Base-by-base conservation (phyloP, 2,888 invertebrate species). In the Platycheirus albimanus region DNA sequence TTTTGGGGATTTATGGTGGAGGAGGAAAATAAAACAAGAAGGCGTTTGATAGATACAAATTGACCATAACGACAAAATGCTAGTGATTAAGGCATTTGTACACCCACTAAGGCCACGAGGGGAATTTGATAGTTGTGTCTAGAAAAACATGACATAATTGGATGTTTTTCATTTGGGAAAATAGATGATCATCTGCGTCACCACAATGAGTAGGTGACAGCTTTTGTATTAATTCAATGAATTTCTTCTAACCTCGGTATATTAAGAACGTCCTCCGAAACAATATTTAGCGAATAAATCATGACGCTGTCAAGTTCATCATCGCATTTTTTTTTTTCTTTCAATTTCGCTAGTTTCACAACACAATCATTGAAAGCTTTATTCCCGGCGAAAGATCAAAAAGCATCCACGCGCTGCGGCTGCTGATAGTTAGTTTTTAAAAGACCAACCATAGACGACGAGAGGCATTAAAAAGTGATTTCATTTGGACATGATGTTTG, bases 391-490 rank as follows among this genome's bases (percentile, higher is more conserved):
- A 61, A 81, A 81, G 76, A 76, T 76, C 76, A 81, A 76, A 76
- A 58, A 38, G 51, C 54, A 67, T 71, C 81, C 81, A 81, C 81
- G 81, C 71, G 81, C 81, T 76, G 41, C 11, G 63, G 36, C n/a
- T 20, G 49, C n/a, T n/a, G n/a, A n/a, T n/a, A n/a, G n/a, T n/a
- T n/a, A n/a, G 49, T 51, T 33, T 28, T 8, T 10, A 36, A 58
- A 61, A 45, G 24, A 41, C 43, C 36, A 71, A 51, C 63, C 47
- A 61, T 45, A 61, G 45, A 61, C 61, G 41, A 61, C 61, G 41
- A 54, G 20, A 58, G 51, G 76, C 76, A 80, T 80, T 80, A 70
- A 80, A 75, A 81, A 81, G 56, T 81, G 76, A 81, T 76, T 76
- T 69, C 47, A 61, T 66, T 71, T 38, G 80, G 80, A 58, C 58